Base-by-base conservation (phyloP, 2,888 invertebrate genomes). In the Amphipyra tragopoginis region DNA sequence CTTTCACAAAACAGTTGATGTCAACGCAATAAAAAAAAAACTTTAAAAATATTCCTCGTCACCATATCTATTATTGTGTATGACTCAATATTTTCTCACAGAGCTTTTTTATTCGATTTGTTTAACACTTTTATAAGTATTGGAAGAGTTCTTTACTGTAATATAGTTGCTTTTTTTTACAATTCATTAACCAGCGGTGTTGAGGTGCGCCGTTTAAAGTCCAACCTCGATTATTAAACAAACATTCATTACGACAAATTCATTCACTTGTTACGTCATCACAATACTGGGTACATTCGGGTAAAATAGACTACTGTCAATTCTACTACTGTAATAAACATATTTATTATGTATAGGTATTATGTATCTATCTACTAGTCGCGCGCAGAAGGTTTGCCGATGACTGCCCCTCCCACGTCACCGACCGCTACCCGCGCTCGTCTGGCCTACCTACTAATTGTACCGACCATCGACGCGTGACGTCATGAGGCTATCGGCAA, bases 11-110 rank as follows among this genome's bases (percentile, higher is more conserved):
- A 76, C 60, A 60, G 52, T 53, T 34, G 45, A 48, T 67, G 56
- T 65, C 69, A 61, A 72, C 62, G 53, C 56, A 61, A 38, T 63
- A 62, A 68, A 79, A 77, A 79, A 72, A 74, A 42, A 65, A 65
- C 45, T 60, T 60, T 54, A 48, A 53, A 59, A 68, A 71, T 71
- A 59, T 65, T 71, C 60, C 67, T 68, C 65, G 62, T 71, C 71
- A 58, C 62, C 68, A 66, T 73, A 69, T 72, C 67, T 72, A 77
- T 77, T 72, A 77, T 70, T 68, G 47, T 65, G 67, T 72, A 72
- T 70, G 79, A 75, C 66, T 77, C 73, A 72, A 75, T 77, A 73
- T 70, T 76, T 77, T 76, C 61, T 64, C 57, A 75, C 36, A 58
- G n/a, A 49, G 49, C 44, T 70, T 66, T 74, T 78, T 76, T 70